These are phyloP conservation scores for Megathymus violae DNA, from an alignment of 1,140 invertebrate species.

Conservation along the genomic window DNA sequence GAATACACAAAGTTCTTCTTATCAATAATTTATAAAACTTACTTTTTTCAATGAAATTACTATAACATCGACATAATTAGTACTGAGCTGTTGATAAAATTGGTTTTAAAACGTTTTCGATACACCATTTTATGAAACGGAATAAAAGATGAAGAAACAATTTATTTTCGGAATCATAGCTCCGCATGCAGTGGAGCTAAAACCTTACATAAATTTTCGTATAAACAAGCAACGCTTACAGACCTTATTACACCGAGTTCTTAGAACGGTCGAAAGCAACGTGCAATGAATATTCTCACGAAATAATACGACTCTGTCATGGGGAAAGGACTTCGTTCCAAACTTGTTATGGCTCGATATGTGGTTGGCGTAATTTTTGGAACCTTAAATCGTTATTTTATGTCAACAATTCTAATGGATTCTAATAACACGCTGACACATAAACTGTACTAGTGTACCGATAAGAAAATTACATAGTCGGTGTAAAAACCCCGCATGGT, in stretches of 20 bases:
- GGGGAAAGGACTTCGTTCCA: slow-evolving; percentile 11
- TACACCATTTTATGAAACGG: no score
- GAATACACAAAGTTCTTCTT: no score
- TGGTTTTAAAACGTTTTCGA: no score
- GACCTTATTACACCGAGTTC: slow-evolving; percentile 36
- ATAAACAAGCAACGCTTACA: slow-evolving; percentile 25
- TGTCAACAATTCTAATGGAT: no score
- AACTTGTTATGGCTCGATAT: background rate
- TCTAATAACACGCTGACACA: no score
- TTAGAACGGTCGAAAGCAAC: slow-evolving; percentile 38
- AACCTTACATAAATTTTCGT: slow-evolving; percentile 15
- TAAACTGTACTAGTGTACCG: no score
- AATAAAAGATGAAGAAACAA: background rate
- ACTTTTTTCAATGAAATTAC: no score
- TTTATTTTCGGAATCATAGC: background rate
- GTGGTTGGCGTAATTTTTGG: background rate
- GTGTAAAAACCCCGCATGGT: no score
- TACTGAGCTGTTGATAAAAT: no score
- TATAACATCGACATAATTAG: no score
- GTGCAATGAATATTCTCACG: slow-evolving; percentile 43
- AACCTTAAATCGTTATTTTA: background rate
- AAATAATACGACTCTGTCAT: slow-evolving; percentile 18
- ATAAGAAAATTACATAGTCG: no score
- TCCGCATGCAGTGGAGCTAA: background rate
- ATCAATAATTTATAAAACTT: no score